phyloP scores from a whole-genome alignment of 1,140 invertebrate genomes.

The Drosophila orosa region DNA sequence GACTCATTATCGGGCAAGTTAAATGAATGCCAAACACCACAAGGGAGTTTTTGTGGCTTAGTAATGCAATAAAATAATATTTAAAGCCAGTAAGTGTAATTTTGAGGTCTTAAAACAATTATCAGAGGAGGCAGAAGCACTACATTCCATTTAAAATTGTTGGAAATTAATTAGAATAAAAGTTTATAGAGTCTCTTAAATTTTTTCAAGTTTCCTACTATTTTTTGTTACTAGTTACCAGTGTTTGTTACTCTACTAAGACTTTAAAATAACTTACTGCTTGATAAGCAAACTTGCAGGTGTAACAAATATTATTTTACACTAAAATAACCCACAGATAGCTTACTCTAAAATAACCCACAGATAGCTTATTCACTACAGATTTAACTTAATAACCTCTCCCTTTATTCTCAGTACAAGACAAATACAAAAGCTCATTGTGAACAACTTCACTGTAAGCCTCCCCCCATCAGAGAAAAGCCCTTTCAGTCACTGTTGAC shows the following conservation, averaged over 20 bases:
- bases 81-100: not conserved
- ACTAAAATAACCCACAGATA: not conserved
- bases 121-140: no score
- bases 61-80: not conserved
- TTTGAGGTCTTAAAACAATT: not conserved
- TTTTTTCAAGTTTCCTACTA: no score
- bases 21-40: constrained; percentile 7
- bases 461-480: constrained; percentile 6
- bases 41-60: not conserved
- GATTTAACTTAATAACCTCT: not conserved
- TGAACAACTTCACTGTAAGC: constrained; percentile 32
- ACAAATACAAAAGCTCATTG: constrained; percentile 4
- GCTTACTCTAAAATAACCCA: not conserved
- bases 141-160: no score
- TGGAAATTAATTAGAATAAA: no score
- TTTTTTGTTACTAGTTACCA: no score
- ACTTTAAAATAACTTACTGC: no score
- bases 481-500: constrained; percentile 32
- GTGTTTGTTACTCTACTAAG: no score
- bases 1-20: constrained; percentile 3
- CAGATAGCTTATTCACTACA: not conserved
- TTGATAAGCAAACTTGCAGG: no score
- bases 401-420: not conserved
- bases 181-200: no score
- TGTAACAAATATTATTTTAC: no score